Evolutionary conservation across 1,140 invertebrate genomes (phyloP), one percentile per base, ranked within the genome.

Genomic region (Proctacanthus coquilletti): DNA sequence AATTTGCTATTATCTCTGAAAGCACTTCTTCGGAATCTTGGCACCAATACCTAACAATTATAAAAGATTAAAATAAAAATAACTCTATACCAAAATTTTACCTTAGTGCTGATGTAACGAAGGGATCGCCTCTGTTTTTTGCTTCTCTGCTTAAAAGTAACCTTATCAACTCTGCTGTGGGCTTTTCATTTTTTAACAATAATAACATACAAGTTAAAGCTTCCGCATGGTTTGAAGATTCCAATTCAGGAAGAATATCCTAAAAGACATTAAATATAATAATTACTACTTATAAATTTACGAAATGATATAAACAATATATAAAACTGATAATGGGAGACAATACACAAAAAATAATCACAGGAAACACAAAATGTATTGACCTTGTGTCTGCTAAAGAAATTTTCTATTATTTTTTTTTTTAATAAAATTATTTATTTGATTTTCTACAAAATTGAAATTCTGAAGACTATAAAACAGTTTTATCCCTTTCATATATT

Each of bases 101-200:
- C 57, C 85, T 84, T 35, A 96, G 64, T 2, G 84, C 77, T 2
- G 86, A 86, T 15, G 91, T 83, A 14, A 88, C 80, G 66, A 94
- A 89, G 39, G 74, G 69, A 60, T 86, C 80, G 30, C 76, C 75
- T 36, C 70, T 64, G 45, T 65, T 72, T 55, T 82, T 79, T 34
- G 77, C 69, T 52, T 81, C 74, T 40, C 89, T 70, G 41, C 77
- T 77, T 43, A 95, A 74, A 41, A 96, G 67, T 42, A 85, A 79
- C 53, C 83, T 70, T 29, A 95, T 64, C 39, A 93, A 68, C 52
- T 94, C 88, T 44, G 77, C 72, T 8, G 81, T 82, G 14, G 89
- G 91, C 50, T 80, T 80, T 65, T 94, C 89, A 65, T 87, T 81
- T 62, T 91, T 92, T 34, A 96, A 63, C 67, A 91, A 77, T 34